Percentiles rank a stretch among this genome's conserved stretches.
Conservation (phyloP, 2,888 invertebrate genomes). For the Suillia variegata region DNA sequence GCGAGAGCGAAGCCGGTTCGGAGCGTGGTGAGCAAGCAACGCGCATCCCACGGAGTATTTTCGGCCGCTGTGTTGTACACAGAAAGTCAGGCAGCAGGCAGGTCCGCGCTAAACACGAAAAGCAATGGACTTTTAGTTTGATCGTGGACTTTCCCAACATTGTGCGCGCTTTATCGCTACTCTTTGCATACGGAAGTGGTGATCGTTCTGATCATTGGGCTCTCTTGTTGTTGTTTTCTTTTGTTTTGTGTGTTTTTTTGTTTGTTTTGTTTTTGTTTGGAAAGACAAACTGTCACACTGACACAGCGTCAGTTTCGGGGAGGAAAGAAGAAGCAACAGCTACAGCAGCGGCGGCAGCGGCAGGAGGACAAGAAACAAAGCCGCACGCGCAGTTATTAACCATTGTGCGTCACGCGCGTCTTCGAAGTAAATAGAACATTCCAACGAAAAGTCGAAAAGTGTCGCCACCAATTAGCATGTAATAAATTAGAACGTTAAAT, state of each 20-base stretch:
- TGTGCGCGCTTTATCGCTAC: constrained; percentile 56
- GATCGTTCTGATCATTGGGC: not conserved
- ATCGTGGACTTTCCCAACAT: constrained; percentile 62
- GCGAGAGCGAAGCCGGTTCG: constrained; percentile 17
- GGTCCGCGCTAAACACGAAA: constrained; percentile 61
- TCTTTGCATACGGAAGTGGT: constrained; percentile 12
- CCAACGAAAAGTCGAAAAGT: no score
- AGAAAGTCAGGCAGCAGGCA: constrained; percentile 52
- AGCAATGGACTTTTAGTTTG: constrained; percentile 62
- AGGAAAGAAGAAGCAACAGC: no score
- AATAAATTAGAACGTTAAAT: not conserved
- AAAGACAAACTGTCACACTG: not conserved
- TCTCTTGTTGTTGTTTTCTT: not conserved
- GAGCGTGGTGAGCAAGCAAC: constrained; percentile 28
- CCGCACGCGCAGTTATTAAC: no score
- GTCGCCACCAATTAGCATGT: not conserved
- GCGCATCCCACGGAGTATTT: constrained; percentile 10
- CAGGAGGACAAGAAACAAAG: no score
- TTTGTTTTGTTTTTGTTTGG: no score
- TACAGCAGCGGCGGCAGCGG: no score
- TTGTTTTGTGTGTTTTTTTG: not conserved
- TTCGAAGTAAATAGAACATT: no score
- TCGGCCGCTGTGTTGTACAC: constrained; percentile 28
- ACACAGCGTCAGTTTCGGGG: no score
- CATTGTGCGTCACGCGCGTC: no score